These are phyloP conservation scores for Athene noctua DNA, from an alignment of 2,113 vertebrate genomes.

Conservation along the genomic window DNA sequence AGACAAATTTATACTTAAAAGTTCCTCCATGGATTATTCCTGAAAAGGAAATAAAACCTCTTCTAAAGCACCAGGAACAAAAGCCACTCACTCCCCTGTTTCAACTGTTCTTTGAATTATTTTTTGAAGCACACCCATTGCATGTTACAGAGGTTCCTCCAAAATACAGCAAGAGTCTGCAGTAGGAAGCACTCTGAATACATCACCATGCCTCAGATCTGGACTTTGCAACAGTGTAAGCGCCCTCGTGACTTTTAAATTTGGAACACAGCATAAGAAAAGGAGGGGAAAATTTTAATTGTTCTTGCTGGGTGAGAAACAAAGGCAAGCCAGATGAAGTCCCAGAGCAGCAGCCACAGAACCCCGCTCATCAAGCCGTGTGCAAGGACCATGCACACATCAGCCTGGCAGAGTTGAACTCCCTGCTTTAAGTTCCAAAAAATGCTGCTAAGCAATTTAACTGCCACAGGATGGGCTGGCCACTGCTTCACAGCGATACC, in stretches of 20 bases:
- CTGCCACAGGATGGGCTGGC: not conserved
- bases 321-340: not conserved
- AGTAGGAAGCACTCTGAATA: not conserved
- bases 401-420: not conserved
- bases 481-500: not conserved
- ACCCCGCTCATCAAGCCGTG: not conserved
- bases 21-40: not conserved
- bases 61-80: not conserved
- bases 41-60: not conserved
- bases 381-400: not conserved
- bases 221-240: not conserved
- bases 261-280: not conserved
- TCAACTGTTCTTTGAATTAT: not conserved
- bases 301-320: not conserved
- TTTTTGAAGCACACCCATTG: not conserved
- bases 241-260: not conserved
- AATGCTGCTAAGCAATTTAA: not conserved
- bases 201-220: not conserved
- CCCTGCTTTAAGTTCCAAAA: not conserved
- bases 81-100: not conserved
- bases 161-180: not conserved
- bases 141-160: not conserved
- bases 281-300: not conserved
- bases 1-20: not conserved
- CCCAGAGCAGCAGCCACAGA: not conserved